Conservation (phyloP, 2,797 vertebrate species). For the Tachyglossus aculeatus region DNA sequence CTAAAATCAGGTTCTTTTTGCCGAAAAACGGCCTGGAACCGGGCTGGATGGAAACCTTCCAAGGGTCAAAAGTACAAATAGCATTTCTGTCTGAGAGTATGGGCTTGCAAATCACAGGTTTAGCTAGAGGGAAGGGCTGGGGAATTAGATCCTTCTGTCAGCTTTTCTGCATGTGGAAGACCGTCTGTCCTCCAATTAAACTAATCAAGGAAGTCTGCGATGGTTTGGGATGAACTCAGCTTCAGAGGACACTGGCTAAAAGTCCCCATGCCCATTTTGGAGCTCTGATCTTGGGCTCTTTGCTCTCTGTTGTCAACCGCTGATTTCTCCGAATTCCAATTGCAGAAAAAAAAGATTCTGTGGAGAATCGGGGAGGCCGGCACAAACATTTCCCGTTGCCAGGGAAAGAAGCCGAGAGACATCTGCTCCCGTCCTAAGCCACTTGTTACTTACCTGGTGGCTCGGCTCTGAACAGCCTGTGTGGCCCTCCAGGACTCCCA, state of each 20-base stretch:
- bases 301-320: constrained; percentile 28
- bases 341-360: neutral
- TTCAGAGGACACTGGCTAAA: constrained; percentile 40
- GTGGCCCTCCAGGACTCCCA: neutral
- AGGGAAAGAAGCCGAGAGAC: constrained; percentile 19
- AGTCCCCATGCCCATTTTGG: constrained; percentile 20
- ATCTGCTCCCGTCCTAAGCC: neutral
- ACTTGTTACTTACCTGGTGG: constrained; percentile 3
- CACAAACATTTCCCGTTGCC: neutral
- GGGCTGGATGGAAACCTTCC: constrained; percentile 16
- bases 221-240: neutral
- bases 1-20: constrained; percentile 50
- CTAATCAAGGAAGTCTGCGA: constrained; percentile 58
- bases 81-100: constrained; percentile 21
- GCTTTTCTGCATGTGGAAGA: constrained; percentile 62
- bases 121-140: constrained; percentile 47
- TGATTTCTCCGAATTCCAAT: constrained; percentile 29
- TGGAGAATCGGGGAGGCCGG: neutral
- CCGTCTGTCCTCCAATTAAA: constrained; percentile 66
- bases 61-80: constrained; percentile 45
- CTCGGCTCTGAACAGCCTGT: neutral
- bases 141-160: constrained; percentile 57
- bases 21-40: constrained; percentile 54
- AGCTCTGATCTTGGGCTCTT: neutral
- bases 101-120: constrained; percentile 42